Evolutionary conservation across 1,140 invertebrate species (phyloP), one percentile per base, ranked within the genome.

Genomic region (Schlechtendalia chinensis): DNA sequence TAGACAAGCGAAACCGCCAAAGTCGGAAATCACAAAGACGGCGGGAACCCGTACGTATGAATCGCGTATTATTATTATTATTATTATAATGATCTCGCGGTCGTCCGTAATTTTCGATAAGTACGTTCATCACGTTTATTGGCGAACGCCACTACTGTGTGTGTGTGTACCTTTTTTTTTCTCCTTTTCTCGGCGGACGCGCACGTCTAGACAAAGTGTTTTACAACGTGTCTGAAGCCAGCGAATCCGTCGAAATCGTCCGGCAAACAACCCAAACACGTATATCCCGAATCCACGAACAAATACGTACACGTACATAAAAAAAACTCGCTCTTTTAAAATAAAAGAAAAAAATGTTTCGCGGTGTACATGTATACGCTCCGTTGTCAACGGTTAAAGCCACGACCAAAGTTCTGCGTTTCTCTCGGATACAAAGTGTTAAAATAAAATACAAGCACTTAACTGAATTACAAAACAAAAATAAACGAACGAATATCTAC

Each of bases 381-480:
- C 6, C 4, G n/a, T n/a, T n/a, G n/a, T n/a, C n/a, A n/a, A n/a
- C n/a, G n/a, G n/a, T n/a, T n/a, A n/a, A n/a, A n/a, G n/a, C n/a
- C n/a, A n/a, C n/a, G n/a, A n/a, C n/a, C n/a, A n/a, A n/a, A n/a
- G n/a, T n/a, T n/a, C n/a, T n/a, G n/a, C n/a, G n/a, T n/a, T n/a
- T n/a, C n/a, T n/a, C n/a, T n/a, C n/a, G n/a, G n/a, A n/a, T n/a
- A n/a, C n/a, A n/a, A n/a, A 58, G 3, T 27, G 22, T 22, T 24
- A 69, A 69, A 69, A 50, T 69, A 22, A 27, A 17, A 16, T 50
- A 59, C 10, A 24, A 67, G n/a, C 67, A 69, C 67, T 69, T 27
- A 24, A 69, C 67, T 69, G 50, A 69, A 69, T 69, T 69, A 39
- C 32, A 39, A 69, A 17, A 24, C 24, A 59, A 54, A 54, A 69